Percentiles rank a stretch among this genome's conserved stretches.
Conservation (phyloP, 1,140 invertebrate genomes). For the Leptestheria dahalacensis region DNA sequence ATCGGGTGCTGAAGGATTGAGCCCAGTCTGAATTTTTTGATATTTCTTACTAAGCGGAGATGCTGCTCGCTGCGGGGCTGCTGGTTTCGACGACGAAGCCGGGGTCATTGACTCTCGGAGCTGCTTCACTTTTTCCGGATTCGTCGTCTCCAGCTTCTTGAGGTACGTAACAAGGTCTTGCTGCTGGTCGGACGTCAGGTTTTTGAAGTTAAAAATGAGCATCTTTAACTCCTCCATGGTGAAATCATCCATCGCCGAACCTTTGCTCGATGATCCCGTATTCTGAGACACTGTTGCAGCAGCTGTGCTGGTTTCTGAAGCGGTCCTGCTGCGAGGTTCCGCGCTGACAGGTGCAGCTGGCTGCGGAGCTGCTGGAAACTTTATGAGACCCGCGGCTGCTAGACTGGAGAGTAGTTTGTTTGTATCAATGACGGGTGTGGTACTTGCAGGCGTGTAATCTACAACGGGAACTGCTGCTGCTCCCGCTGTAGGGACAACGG, state of each 20-base stretch:
- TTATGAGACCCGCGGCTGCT: background rate
- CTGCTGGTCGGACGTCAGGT: constrained; percentile 56
- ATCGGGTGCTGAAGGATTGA: background rate
- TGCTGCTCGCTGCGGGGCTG: background rate
- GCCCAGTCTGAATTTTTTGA: background rate
- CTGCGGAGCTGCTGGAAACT: background rate
- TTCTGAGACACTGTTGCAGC: background rate
- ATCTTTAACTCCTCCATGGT: constrained; percentile 57
- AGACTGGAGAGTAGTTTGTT: background rate
- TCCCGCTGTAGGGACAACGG: background rate
- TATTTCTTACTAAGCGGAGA: background rate
- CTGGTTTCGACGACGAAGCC: background rate
- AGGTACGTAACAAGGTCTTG: constrained; percentile 58
- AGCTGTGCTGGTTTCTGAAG: background rate
- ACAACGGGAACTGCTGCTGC: background rate
- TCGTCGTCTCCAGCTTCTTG: constrained; percentile 53
- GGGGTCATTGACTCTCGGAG: constrained; percentile 40
- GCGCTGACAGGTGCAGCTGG: background rate
- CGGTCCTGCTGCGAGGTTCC: background rate
- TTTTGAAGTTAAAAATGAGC: constrained; percentile 58
- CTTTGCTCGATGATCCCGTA: background rate
- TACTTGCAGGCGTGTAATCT: background rate
- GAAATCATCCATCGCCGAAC: constrained; percentile 39
- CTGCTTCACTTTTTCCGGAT: constrained; percentile 51
- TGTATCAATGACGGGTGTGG: background rate